phyloP scores from a whole-genome alignment of 1,140 invertebrate species.

The Sitobion miscanthi region DNA sequence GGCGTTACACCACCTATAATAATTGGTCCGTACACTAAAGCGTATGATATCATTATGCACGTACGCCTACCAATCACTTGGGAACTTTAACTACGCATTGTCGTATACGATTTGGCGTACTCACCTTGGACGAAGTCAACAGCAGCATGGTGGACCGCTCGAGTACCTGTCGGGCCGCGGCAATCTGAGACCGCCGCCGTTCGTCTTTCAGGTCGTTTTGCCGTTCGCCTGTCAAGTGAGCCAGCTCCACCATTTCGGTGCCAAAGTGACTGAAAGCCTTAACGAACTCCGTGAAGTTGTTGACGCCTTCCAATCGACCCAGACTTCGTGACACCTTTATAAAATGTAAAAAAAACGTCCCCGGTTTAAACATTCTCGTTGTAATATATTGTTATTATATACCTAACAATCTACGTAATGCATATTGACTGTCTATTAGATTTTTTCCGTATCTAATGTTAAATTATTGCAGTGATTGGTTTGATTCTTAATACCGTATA shows the following conservation, averaged over 20 bases:
- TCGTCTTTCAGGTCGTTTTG: constrained; percentile 95
- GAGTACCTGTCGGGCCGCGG: constrained; percentile 89
- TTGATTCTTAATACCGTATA: not conserved
- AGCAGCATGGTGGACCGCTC: constrained; percentile 98
- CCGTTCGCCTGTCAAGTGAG: constrained; percentile 84
- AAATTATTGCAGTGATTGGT: no score
- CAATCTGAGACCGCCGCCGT: constrained; percentile 91
- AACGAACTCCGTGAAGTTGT: constrained; percentile 98
- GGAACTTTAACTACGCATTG: constrained; percentile 63
- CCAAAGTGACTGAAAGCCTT: constrained; percentile 98
- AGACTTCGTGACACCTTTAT: constrained; percentile 77
- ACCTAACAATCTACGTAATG: no score
- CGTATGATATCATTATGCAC: not conserved
- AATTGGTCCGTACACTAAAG: no score
- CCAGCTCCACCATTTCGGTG: constrained; percentile 97
- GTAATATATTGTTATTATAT: not conserved
- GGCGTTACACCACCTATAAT: not conserved
- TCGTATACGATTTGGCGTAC: constrained; percentile 51
- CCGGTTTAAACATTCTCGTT: not conserved
- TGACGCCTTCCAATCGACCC: constrained; percentile 88
- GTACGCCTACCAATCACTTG: constrained; percentile 64
- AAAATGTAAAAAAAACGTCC: constrained; percentile 39
- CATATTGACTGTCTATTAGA: no score
- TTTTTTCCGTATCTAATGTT: no score
- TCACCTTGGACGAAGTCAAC: constrained; percentile 92